Evolutionary conservation across 2,797 vertebrate genomes (phyloP).

Genomic region (Lepus townsendii): DNA sequence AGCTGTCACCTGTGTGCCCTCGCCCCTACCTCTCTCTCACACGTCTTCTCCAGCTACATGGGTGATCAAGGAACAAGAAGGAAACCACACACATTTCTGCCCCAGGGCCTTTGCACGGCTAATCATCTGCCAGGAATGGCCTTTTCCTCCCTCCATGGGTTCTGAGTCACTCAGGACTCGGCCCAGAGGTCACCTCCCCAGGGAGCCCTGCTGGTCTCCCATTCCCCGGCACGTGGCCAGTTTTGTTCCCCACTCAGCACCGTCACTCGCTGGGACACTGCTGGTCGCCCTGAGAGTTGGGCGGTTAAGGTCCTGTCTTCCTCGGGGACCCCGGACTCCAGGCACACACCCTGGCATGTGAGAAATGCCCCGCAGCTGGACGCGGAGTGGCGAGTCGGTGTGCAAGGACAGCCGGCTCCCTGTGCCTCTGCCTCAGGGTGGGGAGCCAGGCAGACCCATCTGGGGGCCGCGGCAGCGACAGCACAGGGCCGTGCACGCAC

Average conservation of each 20-base stretch:
- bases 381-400: background rate
- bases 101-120: background rate
- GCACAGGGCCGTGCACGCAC: background rate
- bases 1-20: background rate
- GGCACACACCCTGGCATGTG: too few species aligned
- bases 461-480: background rate
- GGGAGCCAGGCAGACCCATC: background rate
- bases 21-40: accelerated
- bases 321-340: too few species aligned
- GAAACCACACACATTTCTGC: background rate
- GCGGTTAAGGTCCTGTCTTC: too few species aligned
- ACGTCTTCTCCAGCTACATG: background rate
- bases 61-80: background rate
- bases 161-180: background rate
- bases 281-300: background rate
- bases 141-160: background rate
- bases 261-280: background rate
- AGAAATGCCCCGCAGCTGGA: too few species aligned
- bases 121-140: background rate
- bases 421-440: background rate
- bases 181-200: background rate
- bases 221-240: background rate
- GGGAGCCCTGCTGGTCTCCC: background rate
- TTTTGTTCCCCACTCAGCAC: background rate
- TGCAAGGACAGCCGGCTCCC: background rate